phyloP scores from a whole-genome alignment of 1,140 invertebrate species.

The Dendrolimus kikuchii region DNA sequence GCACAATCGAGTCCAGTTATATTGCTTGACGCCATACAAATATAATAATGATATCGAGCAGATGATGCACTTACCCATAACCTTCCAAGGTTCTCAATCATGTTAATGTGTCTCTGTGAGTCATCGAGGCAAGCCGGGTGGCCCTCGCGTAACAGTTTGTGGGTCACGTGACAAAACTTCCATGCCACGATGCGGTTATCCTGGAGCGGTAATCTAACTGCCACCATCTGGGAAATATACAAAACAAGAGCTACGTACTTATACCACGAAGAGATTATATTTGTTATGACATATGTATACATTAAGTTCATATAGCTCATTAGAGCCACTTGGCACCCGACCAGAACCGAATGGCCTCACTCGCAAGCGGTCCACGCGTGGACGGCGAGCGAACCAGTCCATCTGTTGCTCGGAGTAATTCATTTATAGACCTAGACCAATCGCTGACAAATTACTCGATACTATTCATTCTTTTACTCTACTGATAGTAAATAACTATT shows the following conservation, averaged over 20 bases:
- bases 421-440: too few species aligned
- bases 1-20: too few species aligned
- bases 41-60: too few species aligned
- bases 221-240: conserved; percentile 70
- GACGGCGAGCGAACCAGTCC: too few species aligned
- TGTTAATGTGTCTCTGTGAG: conserved; percentile 84
- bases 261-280: background rate
- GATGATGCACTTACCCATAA: conserved; percentile 79
- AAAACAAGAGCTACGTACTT: background rate
- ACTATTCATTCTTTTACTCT: too few species aligned
- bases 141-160: conserved; percentile 96
- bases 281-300: background rate
- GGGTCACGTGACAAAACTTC: conserved; percentile 98
- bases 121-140: conserved; percentile 90
- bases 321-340: too few species aligned
- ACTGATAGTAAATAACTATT: too few species aligned
- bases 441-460: too few species aligned
- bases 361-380: background rate
- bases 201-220: conserved; percentile 86
- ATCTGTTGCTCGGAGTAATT: too few species aligned
- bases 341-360: background rate
- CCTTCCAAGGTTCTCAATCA: conserved; percentile 89
- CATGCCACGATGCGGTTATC: conserved; percentile 96
- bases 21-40: too few species aligned
- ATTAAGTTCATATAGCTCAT: too few species aligned